Conservation (phyloP, 2,113 vertebrate species). For the Suricata suricatta region DNA sequence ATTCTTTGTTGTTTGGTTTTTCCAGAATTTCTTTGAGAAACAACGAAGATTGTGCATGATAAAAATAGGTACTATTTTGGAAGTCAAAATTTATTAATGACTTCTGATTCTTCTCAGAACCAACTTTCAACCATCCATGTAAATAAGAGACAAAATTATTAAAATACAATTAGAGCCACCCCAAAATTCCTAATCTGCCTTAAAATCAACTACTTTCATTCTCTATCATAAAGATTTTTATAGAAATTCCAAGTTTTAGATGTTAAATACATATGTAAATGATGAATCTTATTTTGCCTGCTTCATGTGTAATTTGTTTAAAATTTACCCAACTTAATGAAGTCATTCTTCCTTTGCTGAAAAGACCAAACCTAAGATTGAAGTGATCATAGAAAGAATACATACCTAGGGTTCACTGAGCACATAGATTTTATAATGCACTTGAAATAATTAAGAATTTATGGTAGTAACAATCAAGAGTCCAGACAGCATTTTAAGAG, state of each 20-base stretch:
- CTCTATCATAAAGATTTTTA: background rate
- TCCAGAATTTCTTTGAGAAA: background rate
- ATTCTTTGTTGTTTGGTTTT: background rate
- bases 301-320: background rate
- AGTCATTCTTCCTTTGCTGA: background rate
- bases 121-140: background rate
- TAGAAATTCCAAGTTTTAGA: background rate
- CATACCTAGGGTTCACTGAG: background rate
- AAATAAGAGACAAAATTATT: background rate
- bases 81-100: background rate
- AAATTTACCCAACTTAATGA: background rate
- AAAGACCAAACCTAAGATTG: conserved; percentile 33
- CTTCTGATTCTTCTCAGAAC: background rate
- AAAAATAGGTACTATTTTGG: background rate
- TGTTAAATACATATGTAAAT: background rate
- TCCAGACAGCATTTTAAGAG: background rate
- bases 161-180: background rate
- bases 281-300: background rate
- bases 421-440: background rate
- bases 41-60: background rate
- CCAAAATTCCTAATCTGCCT: background rate
- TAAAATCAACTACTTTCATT: background rate
- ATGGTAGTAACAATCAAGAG: background rate
- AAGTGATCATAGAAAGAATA: background rate
- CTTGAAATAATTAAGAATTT: background rate